Evolutionary conservation across 2,113 vertebrate species (phyloP).

Genomic region (Columba janthina): DNA sequence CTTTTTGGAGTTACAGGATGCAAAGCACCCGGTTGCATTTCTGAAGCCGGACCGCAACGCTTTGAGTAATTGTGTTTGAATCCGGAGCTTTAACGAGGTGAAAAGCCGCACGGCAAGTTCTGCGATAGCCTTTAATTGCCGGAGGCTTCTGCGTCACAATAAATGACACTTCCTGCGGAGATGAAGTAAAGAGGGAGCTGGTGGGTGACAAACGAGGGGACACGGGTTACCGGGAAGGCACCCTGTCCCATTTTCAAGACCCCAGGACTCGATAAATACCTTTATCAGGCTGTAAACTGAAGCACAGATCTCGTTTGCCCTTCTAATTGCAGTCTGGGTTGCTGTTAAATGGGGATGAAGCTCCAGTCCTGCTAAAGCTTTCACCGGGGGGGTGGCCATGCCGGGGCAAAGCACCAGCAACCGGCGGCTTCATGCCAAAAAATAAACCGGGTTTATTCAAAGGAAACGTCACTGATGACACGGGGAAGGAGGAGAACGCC

Average conservation of each 20-base stretch:
- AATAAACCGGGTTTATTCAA: neutral
- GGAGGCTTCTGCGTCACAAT: neutral
- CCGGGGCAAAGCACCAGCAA: no score
- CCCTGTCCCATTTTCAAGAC: fast-evolving
- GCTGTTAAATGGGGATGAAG: fast-evolving
- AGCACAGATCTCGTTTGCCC: neutral
- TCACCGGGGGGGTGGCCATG: no score
- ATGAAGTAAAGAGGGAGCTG: fast-evolving
- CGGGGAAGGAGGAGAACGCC: neutral
- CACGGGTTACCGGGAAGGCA: no score
- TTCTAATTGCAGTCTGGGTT: fast-evolving
- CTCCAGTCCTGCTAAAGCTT: no score
- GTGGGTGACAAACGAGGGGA: neutral
- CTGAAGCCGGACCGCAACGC: neutral
- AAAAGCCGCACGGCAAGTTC: neutral
- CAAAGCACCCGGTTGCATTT: neutral
- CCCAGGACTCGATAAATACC: neutral
- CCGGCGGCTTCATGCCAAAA: neutral
- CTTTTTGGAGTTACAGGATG: fast-evolving
- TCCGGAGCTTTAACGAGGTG: neutral
- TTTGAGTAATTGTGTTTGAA: neutral
- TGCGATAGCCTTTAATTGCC: neutral
- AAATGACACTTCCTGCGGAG: neutral
- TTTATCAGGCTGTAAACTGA: fast-evolving
- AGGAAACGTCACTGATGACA: fast-evolving